Evolutionary conservation across 2,113 vertebrate species (phyloP).

Genomic region (Corydoras maculifer): DNA sequence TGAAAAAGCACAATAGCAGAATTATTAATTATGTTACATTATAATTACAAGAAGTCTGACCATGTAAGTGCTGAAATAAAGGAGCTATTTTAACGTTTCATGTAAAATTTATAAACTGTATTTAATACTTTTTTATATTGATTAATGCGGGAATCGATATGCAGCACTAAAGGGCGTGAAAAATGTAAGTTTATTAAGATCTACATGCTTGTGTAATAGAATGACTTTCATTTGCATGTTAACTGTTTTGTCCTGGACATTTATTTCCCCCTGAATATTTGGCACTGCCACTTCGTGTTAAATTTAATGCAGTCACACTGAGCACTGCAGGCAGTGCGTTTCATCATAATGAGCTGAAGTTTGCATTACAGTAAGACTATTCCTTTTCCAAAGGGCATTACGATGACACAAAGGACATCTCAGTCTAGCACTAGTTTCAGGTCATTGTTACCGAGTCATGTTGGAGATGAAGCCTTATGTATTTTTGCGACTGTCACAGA

Average conservation of each 20-base stretch:
- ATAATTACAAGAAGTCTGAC: too few species aligned
- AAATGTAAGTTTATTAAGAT: neutral
- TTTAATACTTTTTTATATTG: too few species aligned
- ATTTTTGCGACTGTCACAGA: too few species aligned
- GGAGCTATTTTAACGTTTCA: neutral
- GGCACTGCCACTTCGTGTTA: conserved; percentile 2
- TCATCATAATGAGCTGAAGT: conserved; percentile 11
- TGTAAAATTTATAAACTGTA: neutral
- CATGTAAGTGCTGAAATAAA: too few species aligned
- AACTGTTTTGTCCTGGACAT: conserved; percentile 6
- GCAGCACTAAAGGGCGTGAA: neutral
- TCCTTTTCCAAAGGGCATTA: conserved; percentile 12
- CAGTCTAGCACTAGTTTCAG: neutral
- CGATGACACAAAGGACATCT: conserved; percentile 3
- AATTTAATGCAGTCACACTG: conserved; percentile 5
- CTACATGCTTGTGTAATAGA: neutral
- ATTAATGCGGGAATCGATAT: neutral
- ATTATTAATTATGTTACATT: too few species aligned
- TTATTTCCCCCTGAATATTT: conserved; percentile 8
- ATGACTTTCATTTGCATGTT: conserved; percentile 12
- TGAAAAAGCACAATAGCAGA: too few species aligned
- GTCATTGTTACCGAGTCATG: neutral
- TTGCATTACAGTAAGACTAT: conserved; percentile 10
- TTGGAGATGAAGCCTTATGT: neutral
- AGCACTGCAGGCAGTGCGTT: conserved; percentile 11